These are phyloP conservation scores for Tinamus major DNA, from an alignment of 2,797 vertebrate species.

Conservation along the genomic window DNA sequence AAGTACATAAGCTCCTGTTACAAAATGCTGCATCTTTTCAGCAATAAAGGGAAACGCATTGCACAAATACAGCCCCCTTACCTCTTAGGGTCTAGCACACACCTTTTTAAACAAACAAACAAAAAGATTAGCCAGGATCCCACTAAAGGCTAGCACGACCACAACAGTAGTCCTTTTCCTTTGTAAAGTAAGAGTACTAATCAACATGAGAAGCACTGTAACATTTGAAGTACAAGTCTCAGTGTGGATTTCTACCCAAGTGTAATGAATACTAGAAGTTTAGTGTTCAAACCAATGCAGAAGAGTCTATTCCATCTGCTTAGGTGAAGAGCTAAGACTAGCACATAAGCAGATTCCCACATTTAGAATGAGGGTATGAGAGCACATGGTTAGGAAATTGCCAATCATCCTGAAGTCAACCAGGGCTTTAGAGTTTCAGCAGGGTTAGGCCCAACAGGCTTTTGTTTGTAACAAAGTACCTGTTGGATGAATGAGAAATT, in stretches of 20 bases:
- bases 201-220: background rate
- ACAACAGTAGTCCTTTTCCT: background rate
- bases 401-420: background rate
- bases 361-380: background rate
- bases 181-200: background rate
- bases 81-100: background rate
- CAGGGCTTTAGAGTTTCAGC: background rate
- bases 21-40: background rate
- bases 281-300: background rate
- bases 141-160: background rate
- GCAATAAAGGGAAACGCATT: background rate
- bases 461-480: background rate
- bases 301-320: background rate
- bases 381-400: background rate
- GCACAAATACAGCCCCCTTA: background rate
- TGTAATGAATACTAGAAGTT: background rate
- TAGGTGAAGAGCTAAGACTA: background rate
- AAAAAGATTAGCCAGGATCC: background rate
- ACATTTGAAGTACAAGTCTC: background rate
- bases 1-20: background rate
- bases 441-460: background rate
- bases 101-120: no score
- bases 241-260: background rate
- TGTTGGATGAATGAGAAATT: background rate
- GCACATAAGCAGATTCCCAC: background rate